Evolutionary conservation across 2,888 invertebrate genomes (phyloP), one percentile per base, ranked within the genome.

Genomic region (Anthoptus insignis): DNA sequence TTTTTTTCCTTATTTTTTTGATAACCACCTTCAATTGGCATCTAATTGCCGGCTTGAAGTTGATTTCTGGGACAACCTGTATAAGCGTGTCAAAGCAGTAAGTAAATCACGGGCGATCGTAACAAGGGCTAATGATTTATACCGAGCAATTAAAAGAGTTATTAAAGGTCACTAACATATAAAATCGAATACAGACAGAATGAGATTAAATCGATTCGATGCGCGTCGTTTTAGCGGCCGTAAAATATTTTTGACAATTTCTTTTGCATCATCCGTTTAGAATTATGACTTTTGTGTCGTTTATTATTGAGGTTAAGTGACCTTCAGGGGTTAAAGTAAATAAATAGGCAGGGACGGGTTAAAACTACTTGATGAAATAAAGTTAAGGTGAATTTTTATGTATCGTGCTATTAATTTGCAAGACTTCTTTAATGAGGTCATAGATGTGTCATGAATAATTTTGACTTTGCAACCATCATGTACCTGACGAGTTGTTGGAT

Each of bases 231-330:
- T 75, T 73, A 76, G 77, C 75, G 67, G 75, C 77, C 88, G 84
- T 92, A 90, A 91, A 89, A 82, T 86, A 90, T 89, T 88, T 86
- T 89, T 84, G 89, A 83, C 87, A 89, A 86, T 88, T 86, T 81
- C 81, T 73, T 81, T 75, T 64, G 66, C 69, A 75, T 75, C 74
- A 74, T 75, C 76, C 75, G 74, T 77, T 86, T 88, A 89, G 87
- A 88, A 86, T 85, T 88, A 86, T 79, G 80, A 78, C 72, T 76
- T 71, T 74, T 68, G 78, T 83, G 81, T 82, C 83, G 64, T 79
- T 81, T 89, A 89, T 90, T 87, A 88, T 83, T 88, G 89, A 87
- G 88, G 88, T 91, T 89, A 87, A 73, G 87, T 79, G 84, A 87
- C 84, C 82, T 76, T 80, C 81, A 80, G 80, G 77, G 76, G 74